Percentiles rank a stretch among this genome's conserved stretches.
Conservation (phyloP, 1,140 invertebrate genomes). For the Cherax quadricarinatus region DNA sequence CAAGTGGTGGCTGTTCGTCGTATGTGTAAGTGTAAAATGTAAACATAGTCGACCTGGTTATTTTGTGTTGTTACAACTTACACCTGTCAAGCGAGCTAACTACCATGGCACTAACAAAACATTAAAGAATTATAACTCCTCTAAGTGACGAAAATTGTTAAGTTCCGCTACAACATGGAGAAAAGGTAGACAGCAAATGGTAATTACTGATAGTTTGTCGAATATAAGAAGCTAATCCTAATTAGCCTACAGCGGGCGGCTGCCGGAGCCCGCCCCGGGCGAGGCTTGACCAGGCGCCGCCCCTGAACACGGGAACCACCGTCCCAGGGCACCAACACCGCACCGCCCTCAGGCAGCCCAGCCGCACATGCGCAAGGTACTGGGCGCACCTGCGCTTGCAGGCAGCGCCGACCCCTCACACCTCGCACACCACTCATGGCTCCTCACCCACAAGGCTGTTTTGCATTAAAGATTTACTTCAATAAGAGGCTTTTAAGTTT, state of each 20-base stretch:
- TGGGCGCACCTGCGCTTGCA: conserved; percentile 6
- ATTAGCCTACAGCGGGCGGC: conserved; percentile 48
- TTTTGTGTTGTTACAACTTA: conserved; percentile 1
- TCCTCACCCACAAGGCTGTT: no score
- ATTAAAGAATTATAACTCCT: conserved; percentile 35
- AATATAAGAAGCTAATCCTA: conserved; percentile 68
- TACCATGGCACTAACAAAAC: conserved; percentile 55
- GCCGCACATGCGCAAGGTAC: conserved; percentile 4
- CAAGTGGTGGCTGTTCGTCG: neutral
- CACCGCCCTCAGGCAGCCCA: conserved; percentile 23
- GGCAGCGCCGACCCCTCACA: neutral
- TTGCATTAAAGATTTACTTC: no score
- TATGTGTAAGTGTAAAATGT: neutral
- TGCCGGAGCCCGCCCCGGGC: neutral
- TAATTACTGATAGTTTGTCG: conserved; percentile 58
- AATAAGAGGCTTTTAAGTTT: no score
- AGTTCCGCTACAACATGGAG: conserved; percentile 52
- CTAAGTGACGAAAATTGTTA: conserved; percentile 45
- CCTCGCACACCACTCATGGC: no score
- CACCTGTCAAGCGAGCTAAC: conserved; percentile 55
- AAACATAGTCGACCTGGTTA: conserved; percentile 20
- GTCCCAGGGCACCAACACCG: conserved; percentile 20
- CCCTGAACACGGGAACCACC: conserved; percentile 60
- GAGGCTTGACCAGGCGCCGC: conserved; percentile 2
- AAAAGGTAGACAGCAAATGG: conserved; percentile 61